Base-by-base conservation (phyloP, 1,140 invertebrate genomes). In the Cylas formicarius region DNA sequence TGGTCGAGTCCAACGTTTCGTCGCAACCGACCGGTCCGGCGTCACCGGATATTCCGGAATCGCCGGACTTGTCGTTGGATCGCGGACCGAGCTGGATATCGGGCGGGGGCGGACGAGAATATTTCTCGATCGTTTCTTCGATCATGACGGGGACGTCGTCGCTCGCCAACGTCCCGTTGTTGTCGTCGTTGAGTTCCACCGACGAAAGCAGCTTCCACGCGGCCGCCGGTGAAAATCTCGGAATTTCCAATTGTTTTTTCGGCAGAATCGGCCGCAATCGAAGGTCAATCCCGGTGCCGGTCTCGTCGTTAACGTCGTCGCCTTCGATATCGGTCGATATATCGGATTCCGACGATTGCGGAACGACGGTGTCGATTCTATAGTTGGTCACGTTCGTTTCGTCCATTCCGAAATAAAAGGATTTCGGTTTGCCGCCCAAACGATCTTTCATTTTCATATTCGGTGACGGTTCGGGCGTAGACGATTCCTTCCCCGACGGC, bases 351-450 rank as follows among this genome's bases (percentile, higher is more conserved):
- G 71, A 71, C 41, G 71, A 73, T 48, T 69, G 69, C 67, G 53
- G 22, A 11, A 51, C 50, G 14, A 35, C 38, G 9, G 22, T 47
- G 40, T 50, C 54, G 34, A 44, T 36, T 16, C 46, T 44, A n/a
- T 44, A 31, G 44, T 34, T 52, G 7, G 41, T 21, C 7, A 39
- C 34, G 14, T 37, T 26, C 7, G 37, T 65, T 46, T 75, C 72
- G 38, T 80, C 74, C 81, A 85, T 85, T 10, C 82, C 82, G 56
- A 86, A 85, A 61, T 86, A 86, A 64, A 85, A 86, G 27, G 77
- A 80, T 56, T 82, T 82, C 14, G 78, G 73, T 51, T 76, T 70
- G 7, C 55, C 50, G 19, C 20, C 10, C 11, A 47, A 31, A n/a
- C n/a, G n/a, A 4, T 60, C 21, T 39, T 41, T 38, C 10, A 26